phyloP scores from a whole-genome alignment of 2,797 vertebrate species.

The Tympanoctomys barrerae region DNA sequence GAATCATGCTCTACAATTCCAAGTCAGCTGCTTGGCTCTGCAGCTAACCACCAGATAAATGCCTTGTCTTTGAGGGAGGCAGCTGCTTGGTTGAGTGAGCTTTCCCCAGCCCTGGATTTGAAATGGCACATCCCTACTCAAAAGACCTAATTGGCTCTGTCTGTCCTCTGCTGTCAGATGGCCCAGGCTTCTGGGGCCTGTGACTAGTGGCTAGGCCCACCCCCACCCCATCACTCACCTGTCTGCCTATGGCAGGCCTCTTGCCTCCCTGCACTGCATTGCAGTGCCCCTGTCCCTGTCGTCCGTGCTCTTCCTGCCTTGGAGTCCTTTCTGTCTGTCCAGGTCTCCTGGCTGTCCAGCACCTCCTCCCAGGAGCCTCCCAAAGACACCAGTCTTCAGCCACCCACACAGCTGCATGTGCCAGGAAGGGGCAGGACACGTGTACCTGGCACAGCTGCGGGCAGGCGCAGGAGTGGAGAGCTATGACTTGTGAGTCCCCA shows the following conservation, averaged over 20 bases:
- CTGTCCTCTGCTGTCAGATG: neutral
- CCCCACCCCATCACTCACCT: neutral
- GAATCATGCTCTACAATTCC: neutral
- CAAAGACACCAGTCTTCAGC: neutral
- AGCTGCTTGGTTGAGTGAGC: neutral
- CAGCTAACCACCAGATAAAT: neutral
- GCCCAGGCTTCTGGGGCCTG: neutral
- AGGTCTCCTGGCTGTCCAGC: neutral
- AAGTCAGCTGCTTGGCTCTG: neutral
- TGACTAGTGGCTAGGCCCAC: neutral
- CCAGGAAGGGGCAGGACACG: neutral
- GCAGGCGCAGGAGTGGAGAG: too few relatives aligned
- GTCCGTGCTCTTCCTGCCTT: neutral
- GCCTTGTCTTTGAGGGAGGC: neutral
- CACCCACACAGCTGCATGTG: fast-evolving
- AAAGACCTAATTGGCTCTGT: constrained; percentile 16
- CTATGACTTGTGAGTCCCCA: neutral
- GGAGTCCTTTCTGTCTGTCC: neutral
- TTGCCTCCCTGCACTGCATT: neutral
- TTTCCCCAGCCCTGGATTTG: neutral
- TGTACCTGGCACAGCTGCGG: neutral
- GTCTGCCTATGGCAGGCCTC: neutral
- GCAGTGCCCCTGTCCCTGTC: neutral
- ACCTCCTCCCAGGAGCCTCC: neutral
- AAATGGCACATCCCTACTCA: constrained; percentile 22